These are phyloP conservation scores for Pelodiscus sinensis DNA, from an alignment of 2,113 vertebrate genomes.

Conservation along the genomic window DNA sequence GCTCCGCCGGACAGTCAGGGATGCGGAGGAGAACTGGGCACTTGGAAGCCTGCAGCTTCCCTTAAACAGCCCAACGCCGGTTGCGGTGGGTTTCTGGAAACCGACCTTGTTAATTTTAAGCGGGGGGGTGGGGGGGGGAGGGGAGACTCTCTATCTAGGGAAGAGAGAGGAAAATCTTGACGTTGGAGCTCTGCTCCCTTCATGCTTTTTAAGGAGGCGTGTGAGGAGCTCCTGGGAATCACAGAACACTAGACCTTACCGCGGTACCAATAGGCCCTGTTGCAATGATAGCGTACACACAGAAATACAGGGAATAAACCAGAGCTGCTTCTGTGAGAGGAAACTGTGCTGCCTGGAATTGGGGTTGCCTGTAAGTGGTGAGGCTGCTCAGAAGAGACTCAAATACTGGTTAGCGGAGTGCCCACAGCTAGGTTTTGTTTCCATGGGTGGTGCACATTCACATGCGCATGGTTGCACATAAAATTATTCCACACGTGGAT, in stretches of 20 bases:
- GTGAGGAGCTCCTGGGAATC: not conserved
- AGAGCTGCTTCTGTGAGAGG: not conserved
- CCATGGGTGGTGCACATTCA: no score
- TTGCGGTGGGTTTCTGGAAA: constrained; percentile 56
- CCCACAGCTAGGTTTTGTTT: no score
- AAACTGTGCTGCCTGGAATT: not conserved
- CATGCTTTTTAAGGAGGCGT: not conserved
- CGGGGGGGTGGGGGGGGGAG: no score
- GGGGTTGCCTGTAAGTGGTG: no score
- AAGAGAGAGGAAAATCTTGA: not conserved
- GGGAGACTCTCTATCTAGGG: constrained; percentile 45
- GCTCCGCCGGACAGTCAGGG: constrained; percentile 73
- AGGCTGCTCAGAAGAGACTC: no score
- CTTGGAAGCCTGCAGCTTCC: constrained; percentile 59
- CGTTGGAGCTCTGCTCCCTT: not conserved
- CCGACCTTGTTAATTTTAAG: constrained; percentile 77
- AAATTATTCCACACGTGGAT: no score
- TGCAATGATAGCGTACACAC: not conserved
- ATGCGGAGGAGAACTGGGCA: constrained; percentile 67
- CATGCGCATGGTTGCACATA: no score
- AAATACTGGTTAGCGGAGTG: no score
- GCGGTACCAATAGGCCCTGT: not conserved
- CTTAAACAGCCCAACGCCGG: constrained; percentile 63
- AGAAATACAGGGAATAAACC: not conserved
- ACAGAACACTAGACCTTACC: not conserved